Evolutionary conservation across 2,113 vertebrate genomes (phyloP).

Genomic region (Neolamprologus sp.): DNA sequence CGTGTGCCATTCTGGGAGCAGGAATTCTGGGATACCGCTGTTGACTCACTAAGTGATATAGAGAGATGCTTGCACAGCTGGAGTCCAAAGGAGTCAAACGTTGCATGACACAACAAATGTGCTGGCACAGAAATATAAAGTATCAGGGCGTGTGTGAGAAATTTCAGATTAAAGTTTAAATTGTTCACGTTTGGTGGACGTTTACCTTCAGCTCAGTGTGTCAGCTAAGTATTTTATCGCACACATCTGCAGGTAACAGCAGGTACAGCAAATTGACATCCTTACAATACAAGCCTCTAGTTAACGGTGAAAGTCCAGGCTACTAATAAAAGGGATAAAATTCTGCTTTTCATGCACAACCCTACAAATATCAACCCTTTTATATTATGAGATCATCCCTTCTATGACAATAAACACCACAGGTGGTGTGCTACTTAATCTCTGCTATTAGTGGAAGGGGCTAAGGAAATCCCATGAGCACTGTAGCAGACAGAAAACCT

Average conservation of each 20-base stretch:
- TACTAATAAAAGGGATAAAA: background rate
- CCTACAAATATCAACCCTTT: background rate
- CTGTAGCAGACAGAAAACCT: background rate
- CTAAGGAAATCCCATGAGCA: background rate
- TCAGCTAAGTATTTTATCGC: background rate
- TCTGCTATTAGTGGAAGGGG: slow-evolving; percentile 7
- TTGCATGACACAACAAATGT: background rate
- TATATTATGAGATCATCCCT: background rate
- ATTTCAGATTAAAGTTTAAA: background rate
- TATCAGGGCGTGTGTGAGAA: background rate
- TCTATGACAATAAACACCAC: background rate
- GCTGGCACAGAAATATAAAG: background rate
- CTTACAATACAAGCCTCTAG: background rate
- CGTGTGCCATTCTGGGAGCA: slow-evolving; percentile 67
- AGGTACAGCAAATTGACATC: background rate
- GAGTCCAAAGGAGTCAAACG: background rate
- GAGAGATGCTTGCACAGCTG: slow-evolving; percentile 28
- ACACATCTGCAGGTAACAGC: background rate
- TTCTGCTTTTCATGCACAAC: background rate
- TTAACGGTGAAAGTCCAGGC: background rate
- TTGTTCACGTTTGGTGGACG: background rate
- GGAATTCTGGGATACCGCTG: slow-evolving; percentile 40
- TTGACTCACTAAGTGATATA: slow-evolving; percentile 24
- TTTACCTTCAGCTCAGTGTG: background rate
- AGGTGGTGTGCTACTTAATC: background rate